Evolutionary conservation across 30 jellyfish, hydroid and myxozoan genomes (phyloP), one percentile per base, ranked within the genome.

Genomic region (Phacellophora camtschatica): DNA sequence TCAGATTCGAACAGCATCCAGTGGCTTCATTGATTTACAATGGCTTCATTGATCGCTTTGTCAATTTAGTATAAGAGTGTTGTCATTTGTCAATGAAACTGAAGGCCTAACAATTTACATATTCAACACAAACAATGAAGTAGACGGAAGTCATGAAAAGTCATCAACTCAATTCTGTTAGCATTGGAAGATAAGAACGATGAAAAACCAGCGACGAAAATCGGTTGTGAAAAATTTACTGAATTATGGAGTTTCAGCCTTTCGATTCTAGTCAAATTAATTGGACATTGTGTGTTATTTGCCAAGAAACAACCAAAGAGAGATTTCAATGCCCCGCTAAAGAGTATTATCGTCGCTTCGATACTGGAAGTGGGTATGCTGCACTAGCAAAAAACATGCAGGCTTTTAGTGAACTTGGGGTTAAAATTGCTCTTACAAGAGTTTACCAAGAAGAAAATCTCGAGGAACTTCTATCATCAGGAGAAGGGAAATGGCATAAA

Each of bases 401-500:
- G 80, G 87, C 83, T 18, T 73, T 73, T 54, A 30, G 30, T 9
- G 51, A 73, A 53, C 55, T 73, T 55, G 87, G 87, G 51, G 57
- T 48, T 53, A 25, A 22, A 31, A 37, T 46, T 13, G 34, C 76
- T 70, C 37, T 46, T 18, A 46, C 73, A 9, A 36, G 27, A 65
- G 34, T 65, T 65, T 34, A 18, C 27, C 29, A 65, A n/a, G 76
- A 42, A 32, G 22, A 31, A 48, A 73, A 29, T 73, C 81, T 54
- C 39, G 59, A 53, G 28, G 56, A 24, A 24, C 50, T 73, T 48
- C 81, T 73, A 16, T 48, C 82, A n/a, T 32, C 82, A n/a, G 51
- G 51, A 16, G 82, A 73, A 50, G 87, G 81, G 83, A 73, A 46
- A 53, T 73, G 87, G 87, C 87, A 73, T 54, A 30, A 54, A 48